Base-by-base conservation (phyloP, 2,113 vertebrate species). In the Leucosticte australis region DNA sequence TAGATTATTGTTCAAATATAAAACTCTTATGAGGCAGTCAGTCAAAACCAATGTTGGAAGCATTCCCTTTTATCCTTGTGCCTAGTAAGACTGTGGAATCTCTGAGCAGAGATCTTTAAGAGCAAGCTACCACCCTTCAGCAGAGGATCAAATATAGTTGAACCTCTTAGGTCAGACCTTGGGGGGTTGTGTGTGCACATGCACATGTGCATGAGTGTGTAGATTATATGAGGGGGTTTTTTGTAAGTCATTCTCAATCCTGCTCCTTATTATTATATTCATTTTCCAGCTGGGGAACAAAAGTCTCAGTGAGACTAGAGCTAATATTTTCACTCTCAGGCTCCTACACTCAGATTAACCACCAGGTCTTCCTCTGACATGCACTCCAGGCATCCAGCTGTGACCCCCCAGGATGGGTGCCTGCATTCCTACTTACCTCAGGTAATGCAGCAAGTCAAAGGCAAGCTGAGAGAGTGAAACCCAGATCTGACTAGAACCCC, bases 131-230 rank as follows among this genome's bases (percentile, higher is more conserved):
- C 8, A 35, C 47, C 75, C 78, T 79, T 75, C 82, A 75, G 30
- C 24, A 55, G 47, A 44, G 35, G 20, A 88, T 73, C 68, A 88
- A 73, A 93, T 47, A 52, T 2, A 47, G 39, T 52, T 60, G 59
- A 39, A 68, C 8, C 18, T 71, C 52, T 62, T 57, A 35, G 65
- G 18, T 39, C 10, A 11, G 44, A 46, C 27, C 9, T 26, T 22
- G 8, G 15, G 19, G 24, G 30, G 3, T 10, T 33, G 14, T 35
- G 27, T 60, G 64, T 2, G 0, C 47, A 57, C 2, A 1, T 44
- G 50, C 0, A 0, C 4, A 4, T 0, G 3, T 23, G 10, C 6
- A 4, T 0, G 7, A 20, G 9, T 30, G 41, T 53, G n/a, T 49
- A 89, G 37, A 57, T 70, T 33, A 78, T 28, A 35, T 75, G 6